phyloP scores from a whole-genome alignment of 2,888 invertebrate species.

The Drosophila quinaria region DNA sequence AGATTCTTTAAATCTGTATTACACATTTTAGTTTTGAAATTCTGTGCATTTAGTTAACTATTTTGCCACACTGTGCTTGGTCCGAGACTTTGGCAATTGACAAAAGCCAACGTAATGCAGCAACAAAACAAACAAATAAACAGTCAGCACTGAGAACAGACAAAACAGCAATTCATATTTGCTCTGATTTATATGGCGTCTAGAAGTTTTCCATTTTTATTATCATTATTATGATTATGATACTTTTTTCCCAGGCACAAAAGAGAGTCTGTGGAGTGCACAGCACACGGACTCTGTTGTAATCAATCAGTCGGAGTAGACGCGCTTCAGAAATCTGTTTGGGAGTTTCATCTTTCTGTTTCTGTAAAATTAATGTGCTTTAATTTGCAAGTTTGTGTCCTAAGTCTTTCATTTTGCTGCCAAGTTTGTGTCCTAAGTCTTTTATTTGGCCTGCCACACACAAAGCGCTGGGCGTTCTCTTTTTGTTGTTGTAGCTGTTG shows the following conservation, averaged over 20 bases:
- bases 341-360: slow-evolving; percentile 43
- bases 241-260: slow-evolving; percentile 74
- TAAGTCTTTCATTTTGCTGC: slow-evolving; percentile 74
- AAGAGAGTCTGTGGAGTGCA: slow-evolving; percentile 34
- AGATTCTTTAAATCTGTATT: not conserved
- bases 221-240: slow-evolving; percentile 81
- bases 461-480: slow-evolving; percentile 56
- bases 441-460: slow-evolving; percentile 65
- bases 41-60: not conserved
- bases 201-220: slow-evolving; percentile 82
- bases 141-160: slow-evolving; percentile 63
- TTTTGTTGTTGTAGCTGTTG: slow-evolving; percentile 46
- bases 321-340: slow-evolving; percentile 38
- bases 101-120: slow-evolving; percentile 69
- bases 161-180: slow-evolving; percentile 81
- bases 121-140: slow-evolving; percentile 63
- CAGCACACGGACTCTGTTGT: slow-evolving; percentile 50
- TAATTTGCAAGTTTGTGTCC: slow-evolving; percentile 82
- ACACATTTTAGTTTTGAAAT: not conserved
- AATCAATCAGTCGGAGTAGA: slow-evolving; percentile 69
- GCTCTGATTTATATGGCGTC: slow-evolving; percentile 81
- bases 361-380: slow-evolving; percentile 76
- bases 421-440: slow-evolving; percentile 81
- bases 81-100: slow-evolving; percentile 66
- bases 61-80: slow-evolving; percentile 41